phyloP scores from a whole-genome alignment of 1,140 invertebrate genomes.

The Ceratina calcarata region DNA sequence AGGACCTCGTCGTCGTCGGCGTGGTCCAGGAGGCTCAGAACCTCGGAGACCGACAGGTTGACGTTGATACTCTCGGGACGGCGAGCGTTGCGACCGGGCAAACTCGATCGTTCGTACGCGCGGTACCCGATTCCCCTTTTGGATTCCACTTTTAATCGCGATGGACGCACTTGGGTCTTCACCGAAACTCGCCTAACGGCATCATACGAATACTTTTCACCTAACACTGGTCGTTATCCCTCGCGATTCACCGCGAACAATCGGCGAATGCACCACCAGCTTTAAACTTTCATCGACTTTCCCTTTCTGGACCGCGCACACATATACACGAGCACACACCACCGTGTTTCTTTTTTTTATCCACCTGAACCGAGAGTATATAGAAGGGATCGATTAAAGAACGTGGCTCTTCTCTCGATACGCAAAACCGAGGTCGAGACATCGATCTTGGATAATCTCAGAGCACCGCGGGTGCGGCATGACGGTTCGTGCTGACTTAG shows the following conservation, averaged over 20 bases:
- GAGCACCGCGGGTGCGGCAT: background rate
- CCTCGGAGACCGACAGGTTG: conserved; percentile 71
- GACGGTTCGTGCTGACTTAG: background rate
- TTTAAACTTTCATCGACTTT: background rate
- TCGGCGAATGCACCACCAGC: conserved; percentile 11
- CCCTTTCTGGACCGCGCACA: background rate
- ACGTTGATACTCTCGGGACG: conserved; percentile 33
- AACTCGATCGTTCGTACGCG: background rate
- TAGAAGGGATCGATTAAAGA: background rate
- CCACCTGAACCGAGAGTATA: background rate
- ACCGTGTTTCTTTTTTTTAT: background rate
- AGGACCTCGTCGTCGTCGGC: conserved; percentile 71
- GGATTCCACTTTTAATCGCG: conserved; percentile 9
- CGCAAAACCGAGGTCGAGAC: background rate
- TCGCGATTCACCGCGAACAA: conserved; percentile 13
- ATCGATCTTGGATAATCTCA: conserved; percentile 27
- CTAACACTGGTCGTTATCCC: conserved; percentile 10
- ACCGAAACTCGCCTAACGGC: background rate
- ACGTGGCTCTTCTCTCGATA: background rate
- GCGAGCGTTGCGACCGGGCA: background rate
- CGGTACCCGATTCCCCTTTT: background rate
- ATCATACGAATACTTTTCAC: background rate
- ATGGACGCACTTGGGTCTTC: background rate
- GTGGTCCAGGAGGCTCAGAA: conserved; percentile 67
- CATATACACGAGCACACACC: no score